Conservation (phyloP, 2,888 invertebrate species). For the Iselma pallidipennis region DNA sequence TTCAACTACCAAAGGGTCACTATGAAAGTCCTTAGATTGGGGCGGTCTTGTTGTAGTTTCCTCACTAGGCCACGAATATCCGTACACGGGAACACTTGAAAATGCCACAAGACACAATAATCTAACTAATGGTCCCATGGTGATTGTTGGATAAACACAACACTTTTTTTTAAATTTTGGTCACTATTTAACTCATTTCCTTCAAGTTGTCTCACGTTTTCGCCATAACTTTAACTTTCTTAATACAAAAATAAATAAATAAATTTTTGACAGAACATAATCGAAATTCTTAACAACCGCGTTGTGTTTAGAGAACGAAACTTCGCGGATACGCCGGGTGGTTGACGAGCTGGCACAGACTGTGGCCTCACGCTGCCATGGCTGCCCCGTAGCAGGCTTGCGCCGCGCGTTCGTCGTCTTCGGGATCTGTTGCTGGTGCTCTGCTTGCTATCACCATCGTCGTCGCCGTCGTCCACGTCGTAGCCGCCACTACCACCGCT, state of each 20-base stretch:
- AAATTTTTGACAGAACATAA: too few relatives aligned
- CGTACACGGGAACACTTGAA: conserved; percentile 37
- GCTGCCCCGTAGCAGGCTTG: conserved; percentile 38
- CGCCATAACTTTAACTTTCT: too few relatives aligned
- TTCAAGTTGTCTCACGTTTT: too few relatives aligned
- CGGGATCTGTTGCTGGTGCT: not conserved
- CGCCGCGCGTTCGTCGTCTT: conserved; percentile 31
- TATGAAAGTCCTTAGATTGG: conserved; percentile 54
- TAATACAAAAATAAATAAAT: too few relatives aligned
- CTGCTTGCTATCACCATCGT: not conserved
- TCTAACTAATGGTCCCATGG: conserved; percentile 35
- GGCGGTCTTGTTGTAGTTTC: conserved; percentile 51
- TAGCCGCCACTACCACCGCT: too few relatives aligned
- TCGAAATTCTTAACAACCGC: not conserved
- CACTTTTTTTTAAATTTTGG: not conserved
- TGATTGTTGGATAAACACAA: conserved; percentile 7
- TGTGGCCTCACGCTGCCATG: conserved; percentile 40
- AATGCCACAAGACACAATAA: conserved; percentile 30
- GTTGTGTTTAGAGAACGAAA: conserved; percentile 17
- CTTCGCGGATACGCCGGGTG: conserved; percentile 37
- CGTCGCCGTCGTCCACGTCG: not conserved
- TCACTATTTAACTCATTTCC: not conserved
- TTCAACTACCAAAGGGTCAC: conserved; percentile 79
- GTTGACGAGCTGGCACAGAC: conserved; percentile 48
- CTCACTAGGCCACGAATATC: conserved; percentile 55